Evolutionary conservation across 2,888 invertebrate species (phyloP).

Genomic region (Morpho achilles): DNA sequence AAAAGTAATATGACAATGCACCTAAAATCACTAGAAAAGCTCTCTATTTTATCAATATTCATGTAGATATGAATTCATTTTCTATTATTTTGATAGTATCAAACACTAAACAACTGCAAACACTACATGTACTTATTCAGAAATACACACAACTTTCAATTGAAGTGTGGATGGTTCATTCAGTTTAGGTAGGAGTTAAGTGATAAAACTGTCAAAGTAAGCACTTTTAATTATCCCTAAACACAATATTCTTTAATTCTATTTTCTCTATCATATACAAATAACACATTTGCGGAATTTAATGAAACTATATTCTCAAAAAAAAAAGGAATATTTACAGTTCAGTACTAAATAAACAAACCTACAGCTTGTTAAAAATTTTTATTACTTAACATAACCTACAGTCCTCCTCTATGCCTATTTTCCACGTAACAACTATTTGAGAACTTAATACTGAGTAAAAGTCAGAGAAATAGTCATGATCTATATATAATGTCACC

Average conservation of each 20-base stretch:
- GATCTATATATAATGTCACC: slow-evolving; percentile 53
- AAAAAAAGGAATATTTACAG: slow-evolving; percentile 60
- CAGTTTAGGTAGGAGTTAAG: slow-evolving; percentile 8
- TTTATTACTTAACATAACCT: slow-evolving; percentile 60
- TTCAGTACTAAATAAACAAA: slow-evolving; percentile 65
- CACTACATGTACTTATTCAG: no score
- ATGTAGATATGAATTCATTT: no score
- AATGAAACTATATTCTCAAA: slow-evolving; percentile 6
- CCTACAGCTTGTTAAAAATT: slow-evolving; percentile 67
- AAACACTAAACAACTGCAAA: no score
- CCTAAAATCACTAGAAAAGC: no score
- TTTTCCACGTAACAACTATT: slow-evolving; percentile 62
- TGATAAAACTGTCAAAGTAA: slow-evolving; percentile 19
- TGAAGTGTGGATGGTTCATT: no score
- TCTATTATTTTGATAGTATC: no score
- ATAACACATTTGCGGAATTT: slow-evolving; percentile 9
- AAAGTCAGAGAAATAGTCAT: slow-evolving; percentile 54
- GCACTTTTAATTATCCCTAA: slow-evolving; percentile 16
- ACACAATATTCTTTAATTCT: slow-evolving; percentile 7
- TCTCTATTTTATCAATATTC: no score
- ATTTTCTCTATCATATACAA: slow-evolving; percentile 11
- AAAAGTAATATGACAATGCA: no score
- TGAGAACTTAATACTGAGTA: slow-evolving; percentile 76
- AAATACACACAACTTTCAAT: no score
- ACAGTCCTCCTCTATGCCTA: slow-evolving; percentile 43